Evolutionary conservation across 2,113 vertebrate species (phyloP).

Genomic region (Erinaceus europaeus): DNA sequence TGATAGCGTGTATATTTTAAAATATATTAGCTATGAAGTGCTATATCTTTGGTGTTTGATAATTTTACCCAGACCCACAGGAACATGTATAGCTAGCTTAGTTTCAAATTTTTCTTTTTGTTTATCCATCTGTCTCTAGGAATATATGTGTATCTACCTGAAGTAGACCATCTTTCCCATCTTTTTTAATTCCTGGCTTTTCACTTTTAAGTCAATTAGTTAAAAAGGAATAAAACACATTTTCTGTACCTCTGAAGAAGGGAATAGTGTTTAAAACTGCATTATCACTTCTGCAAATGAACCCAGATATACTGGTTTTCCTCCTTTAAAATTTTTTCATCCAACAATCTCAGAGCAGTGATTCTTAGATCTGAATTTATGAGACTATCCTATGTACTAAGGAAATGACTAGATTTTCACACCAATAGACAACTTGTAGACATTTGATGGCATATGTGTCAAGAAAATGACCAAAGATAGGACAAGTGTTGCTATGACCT

Average conservation of each 20-base stretch:
- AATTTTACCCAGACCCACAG: neutral
- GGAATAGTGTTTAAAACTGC: conserved; percentile 24
- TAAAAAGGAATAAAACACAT: neutral
- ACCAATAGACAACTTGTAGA: neutral
- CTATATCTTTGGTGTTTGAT: neutral
- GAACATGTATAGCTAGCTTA: neutral
- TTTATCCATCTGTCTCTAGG: neutral
- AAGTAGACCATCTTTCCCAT: neutral
- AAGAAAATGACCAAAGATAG: conserved; percentile 43
- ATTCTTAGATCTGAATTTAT: conserved; percentile 41
- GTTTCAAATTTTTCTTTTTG: neutral
- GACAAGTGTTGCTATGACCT: conserved; percentile 9
- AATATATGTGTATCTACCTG: neutral
- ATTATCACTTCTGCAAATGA: conserved; percentile 25
- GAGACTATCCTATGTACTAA: neutral
- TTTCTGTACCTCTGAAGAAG: conserved; percentile 3
- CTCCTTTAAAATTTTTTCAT: conserved; percentile 37
- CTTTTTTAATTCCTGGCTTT: conserved; percentile 46
- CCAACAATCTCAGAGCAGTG: conserved; percentile 18
- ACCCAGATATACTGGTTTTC: neutral
- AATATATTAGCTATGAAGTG: conserved; percentile 26
- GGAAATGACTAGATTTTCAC: neutral
- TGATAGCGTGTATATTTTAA: conserved; percentile 28
- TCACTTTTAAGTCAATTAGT: conserved; percentile 46
- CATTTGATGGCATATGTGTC: conserved; percentile 26